These are phyloP conservation scores for Pachycephala philippinensis DNA, from an alignment of 2,113 vertebrate genomes.

Conservation along the genomic window DNA sequence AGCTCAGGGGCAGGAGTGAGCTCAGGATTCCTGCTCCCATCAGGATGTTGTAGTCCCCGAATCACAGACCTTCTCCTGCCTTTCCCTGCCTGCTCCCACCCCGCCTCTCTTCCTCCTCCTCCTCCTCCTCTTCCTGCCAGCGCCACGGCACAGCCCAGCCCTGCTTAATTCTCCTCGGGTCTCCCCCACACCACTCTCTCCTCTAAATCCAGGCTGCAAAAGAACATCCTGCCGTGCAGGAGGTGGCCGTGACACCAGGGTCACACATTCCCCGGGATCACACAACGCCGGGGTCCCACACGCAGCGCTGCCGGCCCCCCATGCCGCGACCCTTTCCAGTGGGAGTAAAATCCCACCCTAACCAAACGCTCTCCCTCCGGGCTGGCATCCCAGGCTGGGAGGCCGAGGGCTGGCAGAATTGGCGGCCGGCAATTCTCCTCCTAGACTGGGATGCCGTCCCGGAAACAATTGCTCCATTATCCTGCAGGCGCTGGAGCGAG, in stretches of 20 bases:
- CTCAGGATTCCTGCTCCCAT: not conserved
- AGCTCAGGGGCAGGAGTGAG: not conserved
- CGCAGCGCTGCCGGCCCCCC: not conserved
- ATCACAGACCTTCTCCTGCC: not conserved
- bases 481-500: not conserved
- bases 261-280: not conserved
- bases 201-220: not conserved
- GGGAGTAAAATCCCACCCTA: not conserved
- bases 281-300: not conserved
- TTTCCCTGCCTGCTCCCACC: not conserved
- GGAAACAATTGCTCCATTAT: slow-evolving; percentile 63
- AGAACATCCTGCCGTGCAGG: not conserved
- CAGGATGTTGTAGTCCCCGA: accelerated
- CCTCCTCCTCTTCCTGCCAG: not conserved
- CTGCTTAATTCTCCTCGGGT: not conserved
- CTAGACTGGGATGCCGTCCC: slow-evolving; percentile 21
- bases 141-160: not conserved
- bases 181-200: not conserved
- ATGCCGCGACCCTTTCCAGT: accelerated
- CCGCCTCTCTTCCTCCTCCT: not conserved
- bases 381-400: not conserved
- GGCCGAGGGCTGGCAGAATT: not conserved
- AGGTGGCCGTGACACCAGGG: not conserved
- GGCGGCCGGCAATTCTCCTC: not conserved
- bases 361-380: not conserved